phyloP scores from a whole-genome alignment of 2,113 vertebrate species.

The Orycteropus afer region DNA sequence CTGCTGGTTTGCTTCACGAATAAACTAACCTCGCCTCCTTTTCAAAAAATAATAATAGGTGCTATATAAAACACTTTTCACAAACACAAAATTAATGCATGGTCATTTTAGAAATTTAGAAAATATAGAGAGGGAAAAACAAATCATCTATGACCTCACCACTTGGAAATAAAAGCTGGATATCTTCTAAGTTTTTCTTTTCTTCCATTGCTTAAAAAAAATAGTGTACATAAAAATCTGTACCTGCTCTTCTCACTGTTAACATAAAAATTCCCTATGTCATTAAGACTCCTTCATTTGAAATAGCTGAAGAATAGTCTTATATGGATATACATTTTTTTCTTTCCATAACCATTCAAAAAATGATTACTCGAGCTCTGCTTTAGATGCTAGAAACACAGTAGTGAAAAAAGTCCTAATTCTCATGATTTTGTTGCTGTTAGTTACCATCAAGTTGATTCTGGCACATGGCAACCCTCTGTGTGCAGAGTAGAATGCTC shows the following conservation, averaged over 20 bases:
- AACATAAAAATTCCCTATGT: background rate
- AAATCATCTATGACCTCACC: background rate
- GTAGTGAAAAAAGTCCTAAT: background rate
- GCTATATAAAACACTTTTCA: background rate
- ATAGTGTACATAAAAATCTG: conserved; percentile 45
- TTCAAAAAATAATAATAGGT: conserved; percentile 27
- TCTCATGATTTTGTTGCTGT: background rate
- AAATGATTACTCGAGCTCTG: background rate
- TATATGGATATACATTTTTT: background rate
- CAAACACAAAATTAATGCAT: background rate
- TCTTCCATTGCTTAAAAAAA: background rate
- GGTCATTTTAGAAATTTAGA: conserved; percentile 43
- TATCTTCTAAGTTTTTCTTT: background rate
- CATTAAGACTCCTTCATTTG: background rate
- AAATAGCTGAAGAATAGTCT: conserved; percentile 22
- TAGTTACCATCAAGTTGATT: background rate
- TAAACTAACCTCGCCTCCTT: conserved; percentile 23
- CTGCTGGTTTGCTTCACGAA: conserved; percentile 35
- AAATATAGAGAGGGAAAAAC: conserved; percentile 12
- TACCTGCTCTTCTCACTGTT: background rate
- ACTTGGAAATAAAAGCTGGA: background rate
- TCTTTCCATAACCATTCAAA: conserved; percentile 24
- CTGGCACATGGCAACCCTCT: background rate
- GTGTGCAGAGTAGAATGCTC: too few relatives aligned
- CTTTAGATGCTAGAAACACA: background rate